Evolutionary conservation across 2,888 invertebrate species (phyloP), one percentile per base, ranked within the genome.

Genomic region (Julus scandinavius): DNA sequence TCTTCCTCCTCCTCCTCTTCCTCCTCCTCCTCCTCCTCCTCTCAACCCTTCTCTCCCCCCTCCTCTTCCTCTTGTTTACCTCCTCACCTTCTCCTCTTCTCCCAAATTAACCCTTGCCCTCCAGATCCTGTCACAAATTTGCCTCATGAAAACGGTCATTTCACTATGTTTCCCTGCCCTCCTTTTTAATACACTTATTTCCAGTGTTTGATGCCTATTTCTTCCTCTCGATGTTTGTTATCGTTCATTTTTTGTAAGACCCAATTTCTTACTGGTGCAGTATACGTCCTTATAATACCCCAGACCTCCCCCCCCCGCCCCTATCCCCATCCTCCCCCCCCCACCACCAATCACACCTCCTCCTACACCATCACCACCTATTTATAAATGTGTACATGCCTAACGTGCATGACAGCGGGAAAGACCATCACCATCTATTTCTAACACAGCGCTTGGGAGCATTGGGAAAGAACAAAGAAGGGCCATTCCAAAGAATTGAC

Each of bases 211-310:
- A 85, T 85, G 50, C 85, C 50, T 85, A 49, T 85, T 29, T 85
- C 85, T 85, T 85, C 85, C 85, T 85, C 49, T 85, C 85, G 50
- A 20, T 85, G 85, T 85, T 85, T 85, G 85, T 50, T 85, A 85
- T 85, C 85, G 85, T 85, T 85, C 49, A 85, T 85, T 85, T 85
- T 85, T 85, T 85, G 85, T 85, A 85, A 49, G 85, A 85, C 85
- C 85, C 85, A 15, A 85, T 85, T 85, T 85, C 85, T 85, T 85
- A 85, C 85, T 85, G 85, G 85, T 85, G 50, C 50, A 85, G 85
- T 85, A 85, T 85, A 85, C 85, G 85, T 85, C 85, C 85, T 85
- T 45, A 38, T 38, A 80, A 80, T 38, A 80, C 72, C 72, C 63
- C 63, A 6, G 13, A 58, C 13, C 63, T 15, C 1, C 72, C 29